Evolutionary conservation across 2,888 invertebrate genomes (phyloP), one percentile per base, ranked within the genome.

Genomic region (Pollenia labialis): DNA sequence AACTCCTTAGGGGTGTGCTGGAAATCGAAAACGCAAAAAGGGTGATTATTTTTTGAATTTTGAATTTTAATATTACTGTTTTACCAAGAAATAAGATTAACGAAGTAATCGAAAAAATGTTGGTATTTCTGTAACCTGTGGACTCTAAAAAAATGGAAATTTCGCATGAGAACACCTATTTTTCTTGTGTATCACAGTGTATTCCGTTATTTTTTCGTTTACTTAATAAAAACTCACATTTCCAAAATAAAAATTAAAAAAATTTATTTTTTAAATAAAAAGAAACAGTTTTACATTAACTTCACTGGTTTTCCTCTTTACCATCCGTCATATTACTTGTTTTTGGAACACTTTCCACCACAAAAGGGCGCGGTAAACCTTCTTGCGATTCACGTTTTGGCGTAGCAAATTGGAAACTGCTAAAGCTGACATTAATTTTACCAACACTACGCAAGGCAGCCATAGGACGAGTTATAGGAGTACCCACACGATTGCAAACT

Each of bases 381-480:
- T 89, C 88, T 77, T 91, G 92, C 2, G 93, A 93, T 85, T 93
- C 93, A 16, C 93, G 89, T 84, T 92, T 93, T 0, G 93, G 93
- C 1, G 91, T 92, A 1, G 84, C 87, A 40, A 89, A 89, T 62
- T 90, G 88, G 75, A 90, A 92, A 60, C 87, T 89, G 6, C 93
- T 92, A 89, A 93, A 93, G 77, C 88, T 89, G 0, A 93, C 90
- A 72, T 89, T 91, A 79, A 93, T 93, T 62, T 91, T 91, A 3
- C 91, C 93, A 18, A 82, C 87, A 60, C 88, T 90, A 4, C 93
- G 91, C 12, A 92, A 85, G n/a, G 89, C 84, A 40, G 90, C 86
- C 89, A 91, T 87, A 18, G 89, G 89, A 7, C 90, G 90, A 9
- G 84, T 66, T 3, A 62, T 88, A 0, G 92, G 92, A 1, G 91